phyloP scores from a whole-genome alignment of 2,888 invertebrate species.

The Ormyrus nitidulus region DNA sequence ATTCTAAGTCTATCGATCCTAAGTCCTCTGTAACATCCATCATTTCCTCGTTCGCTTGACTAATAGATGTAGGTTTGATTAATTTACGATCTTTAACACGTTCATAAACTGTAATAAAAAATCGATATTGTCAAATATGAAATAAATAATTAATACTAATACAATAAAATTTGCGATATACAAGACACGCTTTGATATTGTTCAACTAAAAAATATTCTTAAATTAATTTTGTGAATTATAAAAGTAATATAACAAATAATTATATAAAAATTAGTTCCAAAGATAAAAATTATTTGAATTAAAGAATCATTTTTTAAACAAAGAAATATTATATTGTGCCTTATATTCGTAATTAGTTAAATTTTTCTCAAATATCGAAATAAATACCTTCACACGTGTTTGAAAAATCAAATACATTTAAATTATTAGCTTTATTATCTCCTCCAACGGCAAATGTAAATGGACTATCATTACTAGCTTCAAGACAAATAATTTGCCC shows the following conservation, averaged over 20 bases:
- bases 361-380: background rate
- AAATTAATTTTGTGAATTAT: too few species aligned
- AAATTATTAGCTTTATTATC: conserved; percentile 88
- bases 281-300: too few species aligned
- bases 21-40: conserved; percentile 68
- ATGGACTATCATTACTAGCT: conserved; percentile 88
- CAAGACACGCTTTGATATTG: too few species aligned
- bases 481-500: conserved; percentile 85
- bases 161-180: background rate
- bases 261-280: too few species aligned
- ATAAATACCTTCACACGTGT: conserved; percentile 78
- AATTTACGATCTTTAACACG: conserved; percentile 60
- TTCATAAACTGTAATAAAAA: conserved; percentile 61
- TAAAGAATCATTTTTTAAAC: conserved; percentile 5
- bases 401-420: conserved; percentile 81
- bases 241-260: conserved; percentile 10
- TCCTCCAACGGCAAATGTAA: conserved; percentile 89
- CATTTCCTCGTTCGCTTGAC: conserved; percentile 56
- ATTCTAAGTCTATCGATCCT: conserved; percentile 60
- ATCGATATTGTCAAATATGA: background rate
- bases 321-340: background rate
- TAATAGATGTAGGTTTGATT: conserved; percentile 14
- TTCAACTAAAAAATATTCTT: too few species aligned
- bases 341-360: background rate
- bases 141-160: background rate